phyloP scores from a whole-genome alignment of 2,797 vertebrate species.

The Chromobotia macracanthus region DNA sequence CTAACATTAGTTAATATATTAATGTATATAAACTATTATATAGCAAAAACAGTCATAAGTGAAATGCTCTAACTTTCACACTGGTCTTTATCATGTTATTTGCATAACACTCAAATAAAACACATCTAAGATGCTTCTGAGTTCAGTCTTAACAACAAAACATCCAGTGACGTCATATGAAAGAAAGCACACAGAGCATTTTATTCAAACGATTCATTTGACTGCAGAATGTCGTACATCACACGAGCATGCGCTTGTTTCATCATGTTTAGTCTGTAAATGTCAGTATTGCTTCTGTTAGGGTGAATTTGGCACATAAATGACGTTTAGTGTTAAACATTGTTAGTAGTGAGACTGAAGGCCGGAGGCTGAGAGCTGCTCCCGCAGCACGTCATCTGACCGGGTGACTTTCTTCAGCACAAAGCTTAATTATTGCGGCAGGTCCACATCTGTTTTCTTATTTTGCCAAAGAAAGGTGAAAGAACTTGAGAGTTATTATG shows the following conservation, averaged over 20 bases:
- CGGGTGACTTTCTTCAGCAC: slow-evolving; percentile 51
- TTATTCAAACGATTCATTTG: slow-evolving; percentile 81
- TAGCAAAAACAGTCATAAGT: no score
- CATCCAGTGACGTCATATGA: not conserved
- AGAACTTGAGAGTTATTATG: not conserved
- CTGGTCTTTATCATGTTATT: no score
- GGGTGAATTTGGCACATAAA: slow-evolving; percentile 78
- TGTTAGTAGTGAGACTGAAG: slow-evolving; percentile 52
- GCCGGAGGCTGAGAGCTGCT: no score
- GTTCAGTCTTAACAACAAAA: not conserved
- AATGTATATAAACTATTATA: no score
- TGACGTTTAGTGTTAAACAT: slow-evolving; percentile 59
- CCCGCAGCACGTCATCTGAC: no score
- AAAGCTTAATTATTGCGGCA: slow-evolving; percentile 56
- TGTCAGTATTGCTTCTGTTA: slow-evolving; percentile 81
- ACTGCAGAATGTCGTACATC: slow-evolving; percentile 72
- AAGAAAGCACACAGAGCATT: slow-evolving; percentile 35
- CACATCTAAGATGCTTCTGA: no score
- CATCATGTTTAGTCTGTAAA: slow-evolving; percentile 67
- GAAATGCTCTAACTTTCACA: no score
- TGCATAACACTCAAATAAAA: no score
- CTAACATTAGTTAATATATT: no score
- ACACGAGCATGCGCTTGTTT: slow-evolving; percentile 76
- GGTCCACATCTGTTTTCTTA: slow-evolving; percentile 20
- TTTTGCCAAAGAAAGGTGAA: slow-evolving; percentile 16